Base-by-base conservation (phyloP, 2,797 vertebrate species). In the Knipowitschia caucasica region DNA sequence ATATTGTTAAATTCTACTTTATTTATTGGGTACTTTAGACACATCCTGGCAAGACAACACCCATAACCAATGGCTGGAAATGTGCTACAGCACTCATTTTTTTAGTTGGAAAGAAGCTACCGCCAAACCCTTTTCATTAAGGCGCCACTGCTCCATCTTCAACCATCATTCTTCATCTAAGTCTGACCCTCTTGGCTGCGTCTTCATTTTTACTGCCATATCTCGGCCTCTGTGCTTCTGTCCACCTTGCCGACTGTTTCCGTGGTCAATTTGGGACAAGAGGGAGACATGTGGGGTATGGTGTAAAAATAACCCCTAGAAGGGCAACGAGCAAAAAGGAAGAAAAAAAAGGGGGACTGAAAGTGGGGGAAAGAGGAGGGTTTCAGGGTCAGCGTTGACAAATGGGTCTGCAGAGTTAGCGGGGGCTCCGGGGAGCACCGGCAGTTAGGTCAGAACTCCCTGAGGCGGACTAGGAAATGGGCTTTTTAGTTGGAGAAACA, bases 331-430 rank as follows among this genome's bases (percentile, higher is more conserved):
- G 63, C 44, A 67, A 69, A 18, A 33, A 58, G 45, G 51, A 56
- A 47, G 29, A 50, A 31, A 52, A 43, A 66, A 23, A 62, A 73
- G 64, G 73, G 12, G 5, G 50, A 71, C 70, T 47, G 40, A 55
- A 26, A 36, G 20, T 38, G 26, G 10, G n/a, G 35, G 59, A 51
- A 44, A 35, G 44, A 62, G 62, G 71, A 67, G 67, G 53, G 71
- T 86, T 89, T 87, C 77, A 78, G 87, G 88, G 88, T 88, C 83
- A 83, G 69, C 85, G 34, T 87, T 90, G 89, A 91, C 85, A 90
- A 91, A 91, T 88, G 84, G 85, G 87, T 80, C 85, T 81, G 72
- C 73, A 4, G 85, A 80, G 81, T 82, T 81, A 72, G 77, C 76
- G 18, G 31, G 44, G 71, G 66, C 88, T 84, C 84, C 40, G 51